phyloP scores from a whole-genome alignment of 35 echinoderm and acorn worm species.

The Stichopus chloronotus region DNA sequence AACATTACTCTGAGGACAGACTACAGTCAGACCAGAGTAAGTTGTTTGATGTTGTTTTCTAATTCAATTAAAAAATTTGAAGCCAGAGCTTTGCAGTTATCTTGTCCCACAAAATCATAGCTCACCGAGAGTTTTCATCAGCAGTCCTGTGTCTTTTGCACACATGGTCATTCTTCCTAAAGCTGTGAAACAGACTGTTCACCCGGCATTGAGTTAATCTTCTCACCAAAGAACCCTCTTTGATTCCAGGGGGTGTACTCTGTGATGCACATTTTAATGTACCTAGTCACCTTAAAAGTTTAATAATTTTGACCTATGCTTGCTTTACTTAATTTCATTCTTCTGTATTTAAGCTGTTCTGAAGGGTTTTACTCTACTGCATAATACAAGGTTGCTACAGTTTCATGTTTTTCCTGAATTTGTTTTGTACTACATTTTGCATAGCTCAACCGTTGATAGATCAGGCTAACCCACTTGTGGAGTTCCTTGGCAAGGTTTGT shows the following conservation, averaged over 20 bases:
- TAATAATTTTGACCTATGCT: no score
- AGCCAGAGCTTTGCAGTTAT: background rate
- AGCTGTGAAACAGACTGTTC: background rate
- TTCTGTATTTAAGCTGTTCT: no score
- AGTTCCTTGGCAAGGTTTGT: background rate
- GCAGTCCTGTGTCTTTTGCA: background rate
- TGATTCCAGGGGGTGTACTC: background rate
- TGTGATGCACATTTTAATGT: no score
- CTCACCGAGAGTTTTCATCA: background rate
- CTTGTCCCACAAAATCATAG: background rate
- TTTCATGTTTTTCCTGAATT: no score
- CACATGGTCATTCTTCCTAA: background rate
- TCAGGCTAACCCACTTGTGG: background rate
- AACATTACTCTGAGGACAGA: slow-evolving; percentile 48
- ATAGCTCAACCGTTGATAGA: background rate
- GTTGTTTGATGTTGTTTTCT: background rate
- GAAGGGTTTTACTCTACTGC: no score
- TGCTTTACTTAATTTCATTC: no score
- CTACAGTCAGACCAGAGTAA: slow-evolving; percentile 52
- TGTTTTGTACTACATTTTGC: background rate
- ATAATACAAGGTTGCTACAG: no score
- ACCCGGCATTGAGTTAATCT: background rate
- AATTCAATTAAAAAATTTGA: background rate
- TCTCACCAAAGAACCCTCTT: background rate
- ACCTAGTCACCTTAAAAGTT: no score